Evolutionary conservation across 2,113 vertebrate species (phyloP), one percentile per base, ranked within the genome.

Genomic region (Ochotona princeps): DNA sequence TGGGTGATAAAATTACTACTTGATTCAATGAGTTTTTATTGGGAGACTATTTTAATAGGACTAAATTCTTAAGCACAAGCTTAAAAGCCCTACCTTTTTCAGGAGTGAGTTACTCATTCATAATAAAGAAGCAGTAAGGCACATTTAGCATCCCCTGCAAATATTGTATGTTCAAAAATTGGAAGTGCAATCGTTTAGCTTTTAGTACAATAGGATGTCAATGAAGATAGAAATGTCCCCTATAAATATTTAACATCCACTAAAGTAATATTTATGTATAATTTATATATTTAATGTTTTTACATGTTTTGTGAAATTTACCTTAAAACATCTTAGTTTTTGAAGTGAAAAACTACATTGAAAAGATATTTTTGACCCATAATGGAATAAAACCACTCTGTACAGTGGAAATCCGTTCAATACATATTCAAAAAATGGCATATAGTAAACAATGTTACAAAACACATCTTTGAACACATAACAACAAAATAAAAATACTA

Each of bases 251-350:
- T 35, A 75, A 28, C 76, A 63, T 87, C 95, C 30, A 75, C 18
- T 28, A 82, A 89, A 4, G 83, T 44, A 57, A 47, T 80, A 18
- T 70, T 92, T 67, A 57, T 54, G 82, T 65, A 82, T 47, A 25
- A 44, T 44, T 44, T 44, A 44, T 44, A 44, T 44, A 44, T 44
- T n/a, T n/a, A 44, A 44, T 44, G 38, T 44, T 44, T 44, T 44
- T 75, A 66, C 26, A 1, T 35, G 44, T 21, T 47, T 80, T 49
- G 26, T 14, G 26, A 12, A 12, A 8, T 18, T 65, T 82, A 54
- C n/a, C 17, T 76, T 83, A 91, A 92, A 75, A 73, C 86, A 18
- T 23, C 81, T 89, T 75, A 87, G 65, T 60, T 35, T 47, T 49
- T 75, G 49, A 84, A 67, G 47, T 87, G 73, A 92, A 90, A 84